Percentiles rank a stretch among this genome's conserved stretches.
These are phyloP conservation scores for Drosophila robusta DNA, from an alignment of 2,888 invertebrate species.

Conservation along the genomic window DNA sequence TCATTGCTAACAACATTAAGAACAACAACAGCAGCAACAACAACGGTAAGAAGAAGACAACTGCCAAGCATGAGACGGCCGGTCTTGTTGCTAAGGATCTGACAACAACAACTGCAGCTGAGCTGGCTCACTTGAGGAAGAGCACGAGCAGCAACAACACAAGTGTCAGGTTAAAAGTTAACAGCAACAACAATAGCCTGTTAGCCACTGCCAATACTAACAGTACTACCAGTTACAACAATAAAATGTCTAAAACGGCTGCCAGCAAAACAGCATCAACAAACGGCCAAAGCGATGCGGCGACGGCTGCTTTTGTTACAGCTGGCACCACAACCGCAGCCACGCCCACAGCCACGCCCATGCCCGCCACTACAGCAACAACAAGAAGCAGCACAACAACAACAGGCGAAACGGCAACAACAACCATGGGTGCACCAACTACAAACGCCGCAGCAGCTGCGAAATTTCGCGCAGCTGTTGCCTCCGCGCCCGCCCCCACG, in stretches of 20 bases:
- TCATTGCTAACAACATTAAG: slow-evolving; percentile 69
- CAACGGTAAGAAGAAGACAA: slow-evolving; percentile 28
- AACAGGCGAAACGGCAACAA: slow-evolving; percentile 27
- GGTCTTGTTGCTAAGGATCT: slow-evolving; percentile 49
- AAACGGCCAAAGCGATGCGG: slow-evolving; percentile 50
- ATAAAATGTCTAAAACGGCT: slow-evolving; percentile 81
- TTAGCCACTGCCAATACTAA: slow-evolving; percentile 68
- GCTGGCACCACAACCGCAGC: slow-evolving; percentile 62
- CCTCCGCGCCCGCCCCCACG: slow-evolving; percentile 58
- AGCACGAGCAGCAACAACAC: slow-evolving; percentile 43
- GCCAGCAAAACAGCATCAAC: slow-evolving; percentile 47
- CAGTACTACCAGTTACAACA: slow-evolving; percentile 47
- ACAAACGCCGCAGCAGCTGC: slow-evolving; percentile 53
- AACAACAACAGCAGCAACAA: slow-evolving; percentile 40
- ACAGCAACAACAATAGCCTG: slow-evolving; percentile 61
- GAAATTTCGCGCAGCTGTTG: slow-evolving; percentile 70
- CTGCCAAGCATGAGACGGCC: slow-evolving; percentile 53
- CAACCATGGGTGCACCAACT: slow-evolving; percentile 53
- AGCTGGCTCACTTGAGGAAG: slow-evolving; percentile 41
- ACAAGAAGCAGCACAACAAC: slow-evolving; percentile 33
- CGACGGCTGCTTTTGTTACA: slow-evolving; percentile 65
- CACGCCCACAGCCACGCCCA: slow-evolving; percentile 55
- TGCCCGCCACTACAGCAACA: slow-evolving; percentile 63
- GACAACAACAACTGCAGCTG: slow-evolving; percentile 50
- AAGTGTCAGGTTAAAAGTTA: slow-evolving; percentile 70